Evolutionary conservation across 1,140 invertebrate genomes (phyloP), one percentile per base, ranked within the genome.

Genomic region (Papilio aristodemus): DNA sequence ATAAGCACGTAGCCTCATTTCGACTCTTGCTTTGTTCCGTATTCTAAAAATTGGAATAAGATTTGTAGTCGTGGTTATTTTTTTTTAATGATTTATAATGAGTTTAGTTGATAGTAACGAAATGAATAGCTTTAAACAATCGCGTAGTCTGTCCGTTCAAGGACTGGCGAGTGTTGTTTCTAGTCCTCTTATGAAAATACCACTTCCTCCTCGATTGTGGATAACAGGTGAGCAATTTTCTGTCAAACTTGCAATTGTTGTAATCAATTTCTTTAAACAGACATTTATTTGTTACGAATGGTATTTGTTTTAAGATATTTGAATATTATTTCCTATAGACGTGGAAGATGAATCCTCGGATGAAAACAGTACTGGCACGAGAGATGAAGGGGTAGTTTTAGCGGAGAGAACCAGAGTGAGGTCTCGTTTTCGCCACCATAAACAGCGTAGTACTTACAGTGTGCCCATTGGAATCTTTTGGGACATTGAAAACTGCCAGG

Each of bases 401-500:
- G 69, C 81, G 5, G 87, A 91, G 38, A 74, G 87, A 54, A 71
- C 82, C n/a, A 83, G 83, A 71, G 80, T 90, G 6, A 79, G 87
- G 71, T 88, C 86, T 13, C 78, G 89, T 32, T 89, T 79, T 58
- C 77, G 89, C 10, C 84, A 88, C 58, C 79, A 88, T 41, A 90
- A 91, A 69, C 81, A 80, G 38, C 67, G 75, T 19, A 76, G 76
- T 68, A 69, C 71, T 38, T 64, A 69, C 46, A 81, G 63, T 76
- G 70, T 89, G 57, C 96, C 96, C 0, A 95, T 98, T 83, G 97
- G 96, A 63, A 96, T 98, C 58, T 98, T 97, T 91, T 98, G 97
- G 97, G 97, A 98, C 85, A 98, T 98, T 81, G 97, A 98, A 93
- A 98, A 97, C 84, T 97, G 96, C 89, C 94, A 94, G 85, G 95